These are phyloP conservation scores for Hedychridium roseum DNA, from an alignment of 2,888 invertebrate species.

Conservation along the genomic window DNA sequence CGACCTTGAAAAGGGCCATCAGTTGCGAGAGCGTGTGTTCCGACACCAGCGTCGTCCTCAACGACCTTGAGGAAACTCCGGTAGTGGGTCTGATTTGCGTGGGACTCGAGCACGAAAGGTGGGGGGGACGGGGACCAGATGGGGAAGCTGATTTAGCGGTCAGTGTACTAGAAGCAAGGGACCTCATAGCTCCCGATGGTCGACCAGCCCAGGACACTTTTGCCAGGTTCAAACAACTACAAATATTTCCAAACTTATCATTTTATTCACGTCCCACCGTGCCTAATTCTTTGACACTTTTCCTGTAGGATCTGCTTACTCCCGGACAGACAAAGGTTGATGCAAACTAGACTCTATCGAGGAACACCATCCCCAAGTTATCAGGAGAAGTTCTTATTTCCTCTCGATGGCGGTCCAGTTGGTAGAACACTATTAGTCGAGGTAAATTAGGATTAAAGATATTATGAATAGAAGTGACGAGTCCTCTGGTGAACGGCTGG, in stretches of 20 bases:
- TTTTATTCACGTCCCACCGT: not conserved
- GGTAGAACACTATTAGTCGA: conserved; percentile 54
- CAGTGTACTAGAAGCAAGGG: conserved; percentile 80
- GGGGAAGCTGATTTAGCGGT: conserved; percentile 71
- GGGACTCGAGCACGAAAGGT: conserved; percentile 82
- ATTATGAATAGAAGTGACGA: not conserved
- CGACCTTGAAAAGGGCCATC: conserved; percentile 71
- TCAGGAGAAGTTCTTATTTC: conserved; percentile 78
- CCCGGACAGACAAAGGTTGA: conserved; percentile 74
- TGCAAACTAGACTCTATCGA: conserved; percentile 76
- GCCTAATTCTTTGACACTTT: not conserved
- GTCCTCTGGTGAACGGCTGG: too few relatives aligned
- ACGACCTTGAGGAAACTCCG: conserved; percentile 75
- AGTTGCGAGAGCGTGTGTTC: conserved; percentile 85
- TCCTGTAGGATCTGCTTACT: conserved; percentile 72
- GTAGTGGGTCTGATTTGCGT: conserved; percentile 80
- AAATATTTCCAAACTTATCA: too few relatives aligned
- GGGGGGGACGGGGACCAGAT: conserved; percentile 66
- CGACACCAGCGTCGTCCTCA: conserved; percentile 77
- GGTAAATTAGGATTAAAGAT: conserved; percentile 32
- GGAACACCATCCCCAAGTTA: conserved; percentile 77
- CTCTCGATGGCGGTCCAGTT: conserved; percentile 57
- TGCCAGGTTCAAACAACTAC: conserved; percentile 69
- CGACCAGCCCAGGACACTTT: conserved; percentile 75
- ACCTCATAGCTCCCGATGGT: conserved; percentile 71